These are phyloP conservation scores for Bombus confusus DNA, from an alignment of 1,140 invertebrate species.

Conservation along the genomic window DNA sequence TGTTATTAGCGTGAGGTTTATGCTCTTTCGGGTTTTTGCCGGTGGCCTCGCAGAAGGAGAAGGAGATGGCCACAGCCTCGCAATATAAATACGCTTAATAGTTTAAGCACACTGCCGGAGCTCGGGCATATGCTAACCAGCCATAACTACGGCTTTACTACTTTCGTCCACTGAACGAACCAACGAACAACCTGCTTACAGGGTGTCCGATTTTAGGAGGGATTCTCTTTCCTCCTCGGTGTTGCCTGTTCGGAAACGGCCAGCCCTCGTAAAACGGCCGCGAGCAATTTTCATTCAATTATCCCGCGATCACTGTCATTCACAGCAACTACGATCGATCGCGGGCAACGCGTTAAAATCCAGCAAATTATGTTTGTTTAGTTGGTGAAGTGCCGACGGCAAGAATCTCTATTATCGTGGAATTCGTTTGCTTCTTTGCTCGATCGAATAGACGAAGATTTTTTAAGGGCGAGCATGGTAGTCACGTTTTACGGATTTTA, in stretches of 20 bases:
- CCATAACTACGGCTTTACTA: conserved; percentile 81
- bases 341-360: not conserved
- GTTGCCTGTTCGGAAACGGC: not conserved
- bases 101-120: conserved; percentile 80
- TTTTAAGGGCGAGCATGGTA: not conserved
- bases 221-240: not conserved
- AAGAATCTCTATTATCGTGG: not conserved
- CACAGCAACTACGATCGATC: conserved; percentile 31
- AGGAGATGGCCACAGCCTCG: conserved; percentile 76
- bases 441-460: not conserved
- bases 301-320: conserved; percentile 39
- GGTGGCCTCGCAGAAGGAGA: conserved; percentile 60
- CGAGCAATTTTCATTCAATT: conserved; percentile 38
- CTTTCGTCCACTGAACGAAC: conserved; percentile 71
- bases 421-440: not conserved
- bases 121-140: conserved; percentile 80
- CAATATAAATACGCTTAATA: conserved; percentile 83
- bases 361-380: not conserved
- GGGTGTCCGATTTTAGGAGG: conserved; percentile 33
- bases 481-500: too few relatives aligned
- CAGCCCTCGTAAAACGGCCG: conserved; percentile 16
- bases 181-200: conserved; percentile 4
- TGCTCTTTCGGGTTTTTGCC: conserved; percentile 78
- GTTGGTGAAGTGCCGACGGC: not conserved
- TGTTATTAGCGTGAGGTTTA: conserved; percentile 82